A percentile compares a stretch with the other conserved stretches of the same genome.
Evolutionary conservation across 1,140 invertebrate species (phyloP).

Genomic region (Meloidogyne exigua): DNA sequence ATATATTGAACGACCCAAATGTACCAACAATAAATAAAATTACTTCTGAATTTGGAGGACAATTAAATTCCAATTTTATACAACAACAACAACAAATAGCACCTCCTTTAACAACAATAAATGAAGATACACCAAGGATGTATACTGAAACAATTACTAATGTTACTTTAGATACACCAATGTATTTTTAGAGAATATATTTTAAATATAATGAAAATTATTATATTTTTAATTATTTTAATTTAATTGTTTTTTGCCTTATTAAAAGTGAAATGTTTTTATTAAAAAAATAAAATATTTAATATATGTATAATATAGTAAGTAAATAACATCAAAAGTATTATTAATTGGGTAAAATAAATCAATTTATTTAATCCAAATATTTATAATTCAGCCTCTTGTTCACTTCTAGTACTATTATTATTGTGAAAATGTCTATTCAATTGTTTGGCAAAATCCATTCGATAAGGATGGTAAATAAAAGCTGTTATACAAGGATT

Average conservation of each 20-base stretch:
- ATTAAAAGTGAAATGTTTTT: too few relatives aligned
- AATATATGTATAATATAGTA: too few relatives aligned
- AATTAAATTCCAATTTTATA: background rate
- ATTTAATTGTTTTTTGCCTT: too few relatives aligned
- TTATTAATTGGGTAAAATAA: too few relatives aligned
- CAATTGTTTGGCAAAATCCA: slow-evolving; percentile 22
- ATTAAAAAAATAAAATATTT: too few relatives aligned
- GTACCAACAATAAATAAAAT: background rate
- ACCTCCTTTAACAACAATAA: slow-evolving; percentile 15
- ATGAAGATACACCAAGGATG: slow-evolving; percentile 26
- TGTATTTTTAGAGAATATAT: background rate
- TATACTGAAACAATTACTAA: slow-evolving; percentile 15
- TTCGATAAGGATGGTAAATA: slow-evolving; percentile 27
- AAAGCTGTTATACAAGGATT: slow-evolving; percentile 24
- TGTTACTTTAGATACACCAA: background rate
- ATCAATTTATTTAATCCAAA: background rate
- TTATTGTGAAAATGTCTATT: background rate
- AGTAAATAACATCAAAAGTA: too few relatives aligned
- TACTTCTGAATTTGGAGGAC: background rate
- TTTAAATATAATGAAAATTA: too few relatives aligned
- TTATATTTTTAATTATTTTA: too few relatives aligned
- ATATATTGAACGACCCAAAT: slow-evolving; percentile 18
- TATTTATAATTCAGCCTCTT: background rate
- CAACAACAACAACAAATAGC: background rate
- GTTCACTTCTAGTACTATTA: slow-evolving; percentile 7